A percentile compares a stretch with the other conserved stretches of the same genome.
Evolutionary conservation across 2,113 vertebrate species (phyloP).

Genomic region (Notothenia coriiceps): DNA sequence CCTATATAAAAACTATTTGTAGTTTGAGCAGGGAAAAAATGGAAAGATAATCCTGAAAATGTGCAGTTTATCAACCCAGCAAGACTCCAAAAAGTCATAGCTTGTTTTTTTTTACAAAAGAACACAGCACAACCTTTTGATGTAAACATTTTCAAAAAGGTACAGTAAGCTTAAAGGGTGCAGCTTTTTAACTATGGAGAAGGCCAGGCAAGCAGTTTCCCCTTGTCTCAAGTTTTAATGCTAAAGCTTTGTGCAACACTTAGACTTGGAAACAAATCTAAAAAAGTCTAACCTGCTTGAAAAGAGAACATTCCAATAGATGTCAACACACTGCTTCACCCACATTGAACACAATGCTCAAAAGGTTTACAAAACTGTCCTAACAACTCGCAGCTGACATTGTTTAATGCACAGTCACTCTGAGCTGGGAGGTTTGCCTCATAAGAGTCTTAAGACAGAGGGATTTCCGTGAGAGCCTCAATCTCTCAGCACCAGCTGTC

Average conservation of each 20-base stretch:
- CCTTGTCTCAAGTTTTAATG: no score
- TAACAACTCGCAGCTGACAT: conserved; percentile 47
- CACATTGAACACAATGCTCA: neutral
- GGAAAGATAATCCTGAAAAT: no score
- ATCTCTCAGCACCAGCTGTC: conserved; percentile 72
- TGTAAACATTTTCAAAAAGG: no score
- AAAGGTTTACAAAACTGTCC: conserved; percentile 36
- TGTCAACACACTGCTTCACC: neutral
- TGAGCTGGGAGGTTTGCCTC: conserved; percentile 42
- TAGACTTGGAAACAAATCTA: no score
- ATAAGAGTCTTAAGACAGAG: conserved; percentile 54
- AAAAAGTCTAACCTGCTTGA: neutral
- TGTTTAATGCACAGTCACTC: conserved; percentile 48
- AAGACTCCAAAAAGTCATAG: no score
- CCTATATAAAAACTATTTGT: neutral
- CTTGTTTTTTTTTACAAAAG: no score
- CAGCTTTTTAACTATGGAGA: no score
- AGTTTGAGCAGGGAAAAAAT: neutral
- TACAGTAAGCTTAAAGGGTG: no score
- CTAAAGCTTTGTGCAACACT: no score
- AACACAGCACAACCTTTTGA: no score
- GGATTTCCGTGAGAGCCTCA: conserved; percentile 70
- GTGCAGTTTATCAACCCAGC: no score
- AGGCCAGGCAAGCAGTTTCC: no score
- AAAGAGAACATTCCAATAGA: conserved; percentile 11